Percentiles rank a stretch among this genome's conserved stretches.
Evolutionary conservation across 1,140 invertebrate species (phyloP).

Genomic region (Solenopsis invicta): DNA sequence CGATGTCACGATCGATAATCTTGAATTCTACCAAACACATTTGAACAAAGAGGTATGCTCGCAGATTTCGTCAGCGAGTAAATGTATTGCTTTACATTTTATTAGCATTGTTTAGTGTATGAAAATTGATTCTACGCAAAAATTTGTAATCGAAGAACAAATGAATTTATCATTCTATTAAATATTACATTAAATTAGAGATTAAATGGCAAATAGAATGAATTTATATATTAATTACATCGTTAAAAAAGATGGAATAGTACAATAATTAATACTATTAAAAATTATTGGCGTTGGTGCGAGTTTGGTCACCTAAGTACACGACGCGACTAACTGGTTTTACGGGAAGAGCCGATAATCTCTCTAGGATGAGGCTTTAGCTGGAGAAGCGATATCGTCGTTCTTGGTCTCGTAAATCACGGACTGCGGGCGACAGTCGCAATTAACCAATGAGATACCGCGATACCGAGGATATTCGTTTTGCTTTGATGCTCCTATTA

Average conservation of each 20-base stretch:
- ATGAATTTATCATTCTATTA: not conserved
- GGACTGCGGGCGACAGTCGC: conserved; percentile 72
- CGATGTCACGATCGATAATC: conserved; percentile 49
- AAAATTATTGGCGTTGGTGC: not conserved
- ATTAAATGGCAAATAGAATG: not conserved
- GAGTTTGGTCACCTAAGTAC: conserved; percentile 32
- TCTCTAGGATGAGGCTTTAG: conserved; percentile 69
- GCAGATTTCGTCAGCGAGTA: conserved; percentile 1
- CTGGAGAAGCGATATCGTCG: conserved; percentile 71
- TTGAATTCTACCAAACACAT: conserved; percentile 29
- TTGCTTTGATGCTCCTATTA: not conserved
- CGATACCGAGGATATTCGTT: conserved; percentile 58
- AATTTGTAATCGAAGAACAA: not conserved
- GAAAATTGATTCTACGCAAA: not conserved
- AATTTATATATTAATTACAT: not conserved
- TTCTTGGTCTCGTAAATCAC: conserved; percentile 77
- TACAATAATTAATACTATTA: conserved; percentile 7
- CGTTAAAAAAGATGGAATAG: not conserved
- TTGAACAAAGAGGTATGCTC: not conserved
- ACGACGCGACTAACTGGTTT: conserved; percentile 69
- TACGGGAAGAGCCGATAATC: conserved; percentile 76
- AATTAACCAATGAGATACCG: conserved; percentile 82
- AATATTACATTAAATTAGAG: not conserved
- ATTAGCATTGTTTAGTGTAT: not conserved
- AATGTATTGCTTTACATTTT: conserved; percentile 2